Base-by-base conservation (phyloP, 2,888 invertebrate genomes). In the Xylota segnis region DNA sequence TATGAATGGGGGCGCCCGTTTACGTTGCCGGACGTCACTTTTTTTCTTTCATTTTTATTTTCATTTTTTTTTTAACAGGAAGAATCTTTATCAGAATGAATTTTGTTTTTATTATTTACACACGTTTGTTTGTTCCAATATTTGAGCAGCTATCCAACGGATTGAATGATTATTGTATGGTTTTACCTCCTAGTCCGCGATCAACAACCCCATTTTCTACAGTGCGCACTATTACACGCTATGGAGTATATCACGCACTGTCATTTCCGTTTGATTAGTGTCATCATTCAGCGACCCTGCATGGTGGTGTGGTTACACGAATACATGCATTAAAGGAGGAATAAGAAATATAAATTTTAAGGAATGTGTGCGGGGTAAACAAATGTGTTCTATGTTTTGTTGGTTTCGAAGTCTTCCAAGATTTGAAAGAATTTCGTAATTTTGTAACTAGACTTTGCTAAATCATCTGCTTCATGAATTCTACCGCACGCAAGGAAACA, bases 1-100 rank as follows among this genome's bases (percentile, higher is more conserved):
- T 72, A 37, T 75, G 81, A 81, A 84, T 86, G 82, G 79, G 56
- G 81, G 54, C 59, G 66, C 71, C 63, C 81, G 65, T 76, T 76
- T 54, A 84, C 45, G 71, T 65, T 81, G 37, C 81, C 71, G 75
- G 75, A 65, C 84, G 56, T 75, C 52, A 59, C 37, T 58, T 58
- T 27, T 54, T 56, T 74, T 4, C 23, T 23, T 23, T 23, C 3
- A 23, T 68, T 43, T 47, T 56, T 29, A 12, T 56, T 23, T 23
- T 23, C 3, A 23, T 68, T 43, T 47, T 56, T 29, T 14, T 56
- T 82, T 54, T 45, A 58, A 68, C 76, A 82, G 76, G 65, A 81
- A 81, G 27, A 86, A 72, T 56, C 40, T 65, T 86, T 82, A 86
- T 86, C 86, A 58, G 40, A 45, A 59, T 47, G 29, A 59, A 71